Evolutionary conservation across 2,888 invertebrate species (phyloP).

Genomic region (Drosophila yooni): DNA sequence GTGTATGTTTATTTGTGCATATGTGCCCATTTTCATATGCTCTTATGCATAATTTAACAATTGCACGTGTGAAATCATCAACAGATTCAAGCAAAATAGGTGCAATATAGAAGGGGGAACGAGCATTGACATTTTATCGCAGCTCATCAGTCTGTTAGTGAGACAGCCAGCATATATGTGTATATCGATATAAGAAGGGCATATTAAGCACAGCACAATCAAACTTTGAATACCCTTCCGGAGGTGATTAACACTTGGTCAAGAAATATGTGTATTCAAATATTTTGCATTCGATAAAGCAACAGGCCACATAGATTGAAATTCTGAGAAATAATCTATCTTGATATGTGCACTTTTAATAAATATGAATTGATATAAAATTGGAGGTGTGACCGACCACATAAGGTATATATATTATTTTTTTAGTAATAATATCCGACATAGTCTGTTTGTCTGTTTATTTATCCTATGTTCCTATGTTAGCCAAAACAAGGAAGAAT

Average conservation of each 20-base stretch:
- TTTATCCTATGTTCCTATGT: neutral
- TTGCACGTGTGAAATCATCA: slow-evolving; percentile 59
- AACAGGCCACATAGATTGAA: neutral
- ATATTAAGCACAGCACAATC: neutral
- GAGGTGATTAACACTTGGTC: neutral
- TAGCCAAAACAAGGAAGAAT: neutral
- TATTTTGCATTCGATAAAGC: neutral
- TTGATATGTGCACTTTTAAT: neutral
- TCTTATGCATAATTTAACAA: slow-evolving; percentile 64
- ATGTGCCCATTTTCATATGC: slow-evolving; percentile 35
- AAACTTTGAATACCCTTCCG: neutral
- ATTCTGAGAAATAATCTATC: neutral
- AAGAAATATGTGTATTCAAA: neutral
- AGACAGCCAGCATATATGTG: too few relatives aligned
- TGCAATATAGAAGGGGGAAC: neutral
- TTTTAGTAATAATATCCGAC: neutral
- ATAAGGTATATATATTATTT: neutral
- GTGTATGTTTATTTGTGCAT: slow-evolving; percentile 6
- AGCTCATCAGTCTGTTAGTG: slow-evolving; percentile 3
- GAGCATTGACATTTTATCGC: slow-evolving; percentile 2
- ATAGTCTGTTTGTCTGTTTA: neutral
- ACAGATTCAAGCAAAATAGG: slow-evolving; percentile 37
- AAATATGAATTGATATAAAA: neutral
- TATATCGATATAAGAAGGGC: too few relatives aligned
- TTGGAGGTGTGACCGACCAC: neutral